phyloP scores from a whole-genome alignment of 1,140 invertebrate genomes.

The Carposina sasakii region DNA sequence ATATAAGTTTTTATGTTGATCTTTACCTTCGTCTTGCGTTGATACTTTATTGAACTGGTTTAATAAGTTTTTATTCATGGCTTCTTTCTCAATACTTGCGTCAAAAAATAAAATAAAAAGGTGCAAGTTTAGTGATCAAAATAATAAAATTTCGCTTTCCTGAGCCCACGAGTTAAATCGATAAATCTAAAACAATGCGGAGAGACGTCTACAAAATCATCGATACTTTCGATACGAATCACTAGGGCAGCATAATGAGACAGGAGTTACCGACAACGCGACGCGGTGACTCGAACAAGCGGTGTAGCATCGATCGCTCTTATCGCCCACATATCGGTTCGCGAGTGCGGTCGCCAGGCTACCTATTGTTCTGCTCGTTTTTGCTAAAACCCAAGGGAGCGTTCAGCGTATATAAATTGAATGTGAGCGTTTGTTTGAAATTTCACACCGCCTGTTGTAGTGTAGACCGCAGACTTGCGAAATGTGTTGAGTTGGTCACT shows the following conservation, averaged over 20 bases:
- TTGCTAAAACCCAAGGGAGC: slow-evolving; percentile 28
- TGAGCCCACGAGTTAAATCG: no score
- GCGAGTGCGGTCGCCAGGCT: slow-evolving; percentile 29
- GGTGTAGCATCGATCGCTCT: slow-evolving; percentile 40
- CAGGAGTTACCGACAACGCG: slow-evolving; percentile 22
- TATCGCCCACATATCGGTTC: slow-evolving; percentile 35
- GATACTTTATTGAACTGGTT: no score
- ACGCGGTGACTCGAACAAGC: slow-evolving; percentile 14
- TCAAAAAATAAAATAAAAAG: no score
- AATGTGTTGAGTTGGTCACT: no score
- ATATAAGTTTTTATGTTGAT: slow-evolving; percentile 7
- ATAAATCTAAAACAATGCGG: background rate
- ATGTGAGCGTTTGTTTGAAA: slow-evolving; percentile 42
- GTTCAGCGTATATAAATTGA: slow-evolving; percentile 45
- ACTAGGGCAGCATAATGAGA: slow-evolving; percentile 41
- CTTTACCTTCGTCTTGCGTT: no score
- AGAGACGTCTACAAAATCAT: slow-evolving; percentile 30
- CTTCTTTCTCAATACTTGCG: no score
- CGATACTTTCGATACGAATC: slow-evolving; percentile 51
- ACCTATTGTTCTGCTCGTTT: slow-evolving; percentile 43
- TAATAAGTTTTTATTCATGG: no score
- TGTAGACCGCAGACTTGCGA: no score
- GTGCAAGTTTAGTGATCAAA: no score
- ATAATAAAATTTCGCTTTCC: no score
- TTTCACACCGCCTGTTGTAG: slow-evolving; percentile 39